Evolutionary conservation across 2,888 invertebrate genomes (phyloP), one percentile per base, ranked within the genome.

Genomic region (Vesta saturnalis): DNA sequence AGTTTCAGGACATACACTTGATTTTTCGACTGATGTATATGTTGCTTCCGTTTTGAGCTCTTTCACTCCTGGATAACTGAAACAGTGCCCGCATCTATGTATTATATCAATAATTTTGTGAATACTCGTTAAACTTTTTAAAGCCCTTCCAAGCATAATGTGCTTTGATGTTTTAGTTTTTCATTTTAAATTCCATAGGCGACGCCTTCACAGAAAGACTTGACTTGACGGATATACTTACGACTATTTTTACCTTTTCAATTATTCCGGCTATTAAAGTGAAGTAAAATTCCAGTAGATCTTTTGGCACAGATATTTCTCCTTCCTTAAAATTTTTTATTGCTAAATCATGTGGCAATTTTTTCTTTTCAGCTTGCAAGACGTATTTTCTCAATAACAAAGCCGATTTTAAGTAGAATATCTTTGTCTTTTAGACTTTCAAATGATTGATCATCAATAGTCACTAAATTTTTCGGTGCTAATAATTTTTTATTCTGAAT

Each of bases 111-210:
- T n/a, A n/a, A n/a, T n/a, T n/a, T n/a, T n/a, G n/a, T n/a, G n/a
- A n/a, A n/a, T n/a, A n/a, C n/a, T n/a, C n/a, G n/a, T n/a, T n/a
- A 79, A 59, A 67, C 76, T 77, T 69, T 80, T 80, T 49, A 81
- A 64, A 55, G 78, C 64, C 66, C 79, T 71, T 1, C 79, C 79
- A 4, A 81, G 71, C 23, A 67, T 74, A 21, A 78, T 66, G 49
- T 77, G 77, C 61, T 77, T 77, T 22, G 72, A 65, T 3, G 75
- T 73, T 70, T 77, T 77, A 8, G 77, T 68, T 66, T n/a, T n/a
- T n/a, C n/a, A n/a, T n/a, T n/a, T n/a, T n/a, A n/a, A n/a, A n/a
- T n/a, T n/a, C n/a, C n/a, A 62, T 73, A 75, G 49, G 76, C 71
- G 5, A 73, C 15, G 63, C 74, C 74, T 59, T 62, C 18, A 49